These are phyloP conservation scores for Xiphorhynchus erythropygius DNA, from an alignment of 2,797 vertebrate species.

Conservation along the genomic window DNA sequence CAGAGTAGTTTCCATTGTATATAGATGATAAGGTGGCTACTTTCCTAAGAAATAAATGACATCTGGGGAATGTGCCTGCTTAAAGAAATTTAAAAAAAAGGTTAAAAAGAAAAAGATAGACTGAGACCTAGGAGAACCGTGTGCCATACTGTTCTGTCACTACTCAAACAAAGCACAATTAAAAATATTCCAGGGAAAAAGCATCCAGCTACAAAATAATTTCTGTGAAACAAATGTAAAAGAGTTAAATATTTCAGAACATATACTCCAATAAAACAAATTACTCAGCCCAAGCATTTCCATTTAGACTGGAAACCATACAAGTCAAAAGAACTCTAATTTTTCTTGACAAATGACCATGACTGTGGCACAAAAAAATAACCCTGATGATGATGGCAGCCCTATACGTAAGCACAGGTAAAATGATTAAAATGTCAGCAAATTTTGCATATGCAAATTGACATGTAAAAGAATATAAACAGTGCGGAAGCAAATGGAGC, in stretches of 20 bases:
- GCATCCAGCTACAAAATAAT: background rate
- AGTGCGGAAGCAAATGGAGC: background rate
- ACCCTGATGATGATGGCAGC: background rate
- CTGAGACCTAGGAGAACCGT: background rate
- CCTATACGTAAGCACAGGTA: background rate
- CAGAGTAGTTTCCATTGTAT: background rate
- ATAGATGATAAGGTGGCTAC: background rate
- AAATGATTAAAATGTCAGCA: background rate
- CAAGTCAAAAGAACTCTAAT: background rate
- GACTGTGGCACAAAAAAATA: background rate
- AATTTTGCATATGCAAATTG: background rate
- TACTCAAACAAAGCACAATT: background rate
- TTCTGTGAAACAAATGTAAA: background rate
- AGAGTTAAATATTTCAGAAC: background rate
- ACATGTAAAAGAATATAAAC: background rate
- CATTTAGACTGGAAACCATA: background rate
- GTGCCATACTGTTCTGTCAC: background rate
- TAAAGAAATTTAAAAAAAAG: background rate
- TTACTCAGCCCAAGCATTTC: background rate
- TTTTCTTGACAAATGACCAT: background rate
- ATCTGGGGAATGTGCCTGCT: background rate
- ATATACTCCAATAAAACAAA: background rate
- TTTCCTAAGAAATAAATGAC: background rate
- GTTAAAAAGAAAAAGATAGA: background rate
- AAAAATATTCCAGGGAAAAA: background rate